phyloP scores from a whole-genome alignment of 2,888 invertebrate species.

The Unio delphinus region DNA sequence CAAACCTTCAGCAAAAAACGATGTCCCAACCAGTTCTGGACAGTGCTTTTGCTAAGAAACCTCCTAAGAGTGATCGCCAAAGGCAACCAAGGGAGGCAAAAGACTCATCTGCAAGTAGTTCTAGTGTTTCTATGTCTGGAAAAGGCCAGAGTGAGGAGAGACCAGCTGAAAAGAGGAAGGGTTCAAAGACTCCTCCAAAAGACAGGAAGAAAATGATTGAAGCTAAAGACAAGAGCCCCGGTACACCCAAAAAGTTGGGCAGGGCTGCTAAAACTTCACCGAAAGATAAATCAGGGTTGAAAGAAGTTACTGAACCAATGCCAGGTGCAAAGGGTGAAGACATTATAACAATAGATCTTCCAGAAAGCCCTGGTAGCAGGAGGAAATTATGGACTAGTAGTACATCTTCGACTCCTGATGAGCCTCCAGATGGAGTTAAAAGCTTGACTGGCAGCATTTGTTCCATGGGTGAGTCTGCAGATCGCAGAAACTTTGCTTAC shows the following conservation, averaged over 20 bases:
- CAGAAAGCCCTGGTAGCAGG: slow-evolving; percentile 45
- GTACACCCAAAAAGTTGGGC: slow-evolving; percentile 6
- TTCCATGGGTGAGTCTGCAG: background rate
- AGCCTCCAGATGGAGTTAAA: slow-evolving; percentile 9
- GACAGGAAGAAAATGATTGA: slow-evolving; percentile 47
- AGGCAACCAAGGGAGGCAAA: slow-evolving; percentile 8
- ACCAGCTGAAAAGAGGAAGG: slow-evolving; percentile 42
- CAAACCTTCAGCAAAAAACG: slow-evolving; percentile 26
- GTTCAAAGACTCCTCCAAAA: slow-evolving; percentile 48
- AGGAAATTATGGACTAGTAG: slow-evolving; percentile 39
- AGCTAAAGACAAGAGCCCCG: slow-evolving; percentile 23
- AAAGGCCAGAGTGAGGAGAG: slow-evolving; percentile 37
- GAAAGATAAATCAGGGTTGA: slow-evolving; percentile 17
- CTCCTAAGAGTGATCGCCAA: slow-evolving; percentile 20
- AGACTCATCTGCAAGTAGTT: slow-evolving; percentile 20
- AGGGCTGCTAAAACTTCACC: slow-evolving; percentile 3
- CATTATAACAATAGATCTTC: slow-evolving; percentile 36
- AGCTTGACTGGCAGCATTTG: background rate
- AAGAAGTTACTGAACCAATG: slow-evolving; percentile 29
- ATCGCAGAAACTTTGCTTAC: slow-evolving; percentile 15
- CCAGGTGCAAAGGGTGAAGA: slow-evolving; percentile 10
- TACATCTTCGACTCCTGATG: slow-evolving; percentile 25
- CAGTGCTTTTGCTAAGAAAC: slow-evolving; percentile 24
- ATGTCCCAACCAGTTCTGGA: slow-evolving; percentile 41
- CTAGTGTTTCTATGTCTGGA: slow-evolving; percentile 13